These are phyloP conservation scores for Cantharis nigra DNA, from an alignment of 2,888 invertebrate species.

Conservation along the genomic window DNA sequence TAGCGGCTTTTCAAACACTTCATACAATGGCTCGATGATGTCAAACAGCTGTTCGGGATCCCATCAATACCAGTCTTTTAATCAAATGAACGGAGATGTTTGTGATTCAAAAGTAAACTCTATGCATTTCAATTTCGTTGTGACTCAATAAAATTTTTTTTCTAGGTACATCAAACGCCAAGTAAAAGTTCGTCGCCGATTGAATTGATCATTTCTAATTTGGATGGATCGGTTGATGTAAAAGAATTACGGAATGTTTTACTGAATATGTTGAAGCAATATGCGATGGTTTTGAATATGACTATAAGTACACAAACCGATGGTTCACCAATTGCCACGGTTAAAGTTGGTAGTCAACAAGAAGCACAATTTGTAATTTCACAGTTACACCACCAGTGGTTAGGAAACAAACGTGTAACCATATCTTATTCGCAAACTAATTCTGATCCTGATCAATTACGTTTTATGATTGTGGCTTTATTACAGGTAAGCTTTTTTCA, in stretches of 20 bases:
- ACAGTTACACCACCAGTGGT: conserved; percentile 79
- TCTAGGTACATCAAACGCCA: neutral
- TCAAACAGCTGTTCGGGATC: neutral
- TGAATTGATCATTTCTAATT: conserved; percentile 69
- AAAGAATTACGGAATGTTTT: conserved; percentile 69
- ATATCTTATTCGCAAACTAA: conserved; percentile 71
- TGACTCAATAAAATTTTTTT: neutral
- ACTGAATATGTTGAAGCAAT: conserved; percentile 66
- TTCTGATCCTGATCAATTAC: conserved; percentile 66
- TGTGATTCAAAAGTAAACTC: neutral
- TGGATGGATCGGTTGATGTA: conserved; percentile 71
- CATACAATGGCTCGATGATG: neutral
- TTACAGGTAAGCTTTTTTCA: conserved; percentile 57
- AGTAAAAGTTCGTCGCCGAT: conserved; percentile 47
- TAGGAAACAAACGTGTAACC: conserved; percentile 80
- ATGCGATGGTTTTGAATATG: conserved; percentile 66
- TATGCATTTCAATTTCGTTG: neutral
- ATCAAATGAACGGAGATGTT: neutral
- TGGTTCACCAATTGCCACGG: conserved; percentile 70
- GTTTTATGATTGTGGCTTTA: conserved; percentile 73
- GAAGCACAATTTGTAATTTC: conserved; percentile 78
- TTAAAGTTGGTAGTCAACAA: conserved; percentile 68
- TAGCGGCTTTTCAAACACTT: conserved; percentile 15
- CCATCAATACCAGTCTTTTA: neutral
- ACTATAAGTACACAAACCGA: conserved; percentile 68